phyloP scores from a whole-genome alignment of 2,797 vertebrate genomes.

The Sparus aurata region DNA sequence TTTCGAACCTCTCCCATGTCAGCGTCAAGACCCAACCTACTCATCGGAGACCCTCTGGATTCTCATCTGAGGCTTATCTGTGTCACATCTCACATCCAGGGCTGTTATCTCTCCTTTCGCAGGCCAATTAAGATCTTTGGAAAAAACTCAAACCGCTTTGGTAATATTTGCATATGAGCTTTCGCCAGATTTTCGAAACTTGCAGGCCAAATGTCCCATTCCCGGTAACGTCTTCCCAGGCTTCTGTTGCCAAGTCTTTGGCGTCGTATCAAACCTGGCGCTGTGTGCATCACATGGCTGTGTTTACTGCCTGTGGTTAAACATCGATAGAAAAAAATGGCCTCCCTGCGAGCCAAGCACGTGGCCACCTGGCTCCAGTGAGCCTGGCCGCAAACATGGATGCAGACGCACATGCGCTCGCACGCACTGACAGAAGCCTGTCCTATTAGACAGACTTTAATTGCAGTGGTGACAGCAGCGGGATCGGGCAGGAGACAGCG shows the following conservation, averaged over 20 bases:
- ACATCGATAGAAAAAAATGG: conserved; percentile 64
- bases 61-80: conserved; percentile 21
- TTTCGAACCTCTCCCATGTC: conserved; percentile 36
- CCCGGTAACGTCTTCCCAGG: conserved; percentile 48
- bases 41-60: conserved; percentile 42
- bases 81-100: conserved; percentile 23
- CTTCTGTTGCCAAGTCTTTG: conserved; percentile 52
- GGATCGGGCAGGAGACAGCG: conserved; percentile 56
- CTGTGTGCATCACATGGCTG: conserved; percentile 60
- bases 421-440: conserved; percentile 66
- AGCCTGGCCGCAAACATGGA: conserved; percentile 63
- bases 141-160: conserved; percentile 36
- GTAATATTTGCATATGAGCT: conserved; percentile 35
- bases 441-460: conserved; percentile 73
- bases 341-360: conserved; percentile 71
- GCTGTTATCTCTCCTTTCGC: conserved; percentile 28
- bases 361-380: conserved; percentile 77
- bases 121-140: conserved; percentile 45
- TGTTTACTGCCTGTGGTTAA: conserved; percentile 69
- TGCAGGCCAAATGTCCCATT: conserved; percentile 51
- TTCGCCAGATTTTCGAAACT: conserved; percentile 36
- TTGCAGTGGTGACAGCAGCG: conserved; percentile 74
- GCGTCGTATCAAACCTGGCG: conserved; percentile 33
- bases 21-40: conserved; percentile 29
- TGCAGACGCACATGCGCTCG: conserved; percentile 37